These are phyloP conservation scores for Scaptomyza graminum DNA, from an alignment of 1,140 invertebrate species.

Conservation along the genomic window DNA sequence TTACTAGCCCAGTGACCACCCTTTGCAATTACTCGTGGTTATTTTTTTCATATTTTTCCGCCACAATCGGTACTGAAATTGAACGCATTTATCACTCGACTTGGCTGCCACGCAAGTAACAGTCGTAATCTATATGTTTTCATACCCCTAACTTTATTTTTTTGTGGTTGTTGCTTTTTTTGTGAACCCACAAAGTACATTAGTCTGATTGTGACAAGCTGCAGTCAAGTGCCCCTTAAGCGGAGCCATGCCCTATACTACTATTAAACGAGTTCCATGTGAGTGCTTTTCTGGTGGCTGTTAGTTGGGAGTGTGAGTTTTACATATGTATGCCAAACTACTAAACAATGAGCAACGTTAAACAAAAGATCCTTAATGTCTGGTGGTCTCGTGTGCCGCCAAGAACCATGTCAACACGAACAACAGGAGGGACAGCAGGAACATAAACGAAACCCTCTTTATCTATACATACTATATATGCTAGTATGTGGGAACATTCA, in stretches of 20 bases:
- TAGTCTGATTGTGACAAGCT: conserved; percentile 69
- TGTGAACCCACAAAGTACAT: conserved; percentile 55
- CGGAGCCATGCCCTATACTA: conserved; percentile 29
- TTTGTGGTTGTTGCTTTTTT: not conserved
- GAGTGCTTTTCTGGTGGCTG: not conserved
- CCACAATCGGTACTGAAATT: conserved; percentile 40
- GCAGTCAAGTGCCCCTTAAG: conserved; percentile 60
- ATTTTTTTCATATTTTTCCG: not conserved
- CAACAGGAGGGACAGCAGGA: conserved; percentile 7
- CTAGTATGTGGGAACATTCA: not conserved
- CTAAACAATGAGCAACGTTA: conserved; percentile 59
- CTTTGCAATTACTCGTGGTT: conserved; percentile 3
- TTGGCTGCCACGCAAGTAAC: not conserved
- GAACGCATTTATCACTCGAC: conserved; percentile 47
- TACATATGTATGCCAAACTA: conserved; percentile 65
- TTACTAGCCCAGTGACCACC: not conserved
- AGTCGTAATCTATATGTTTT: conserved; percentile 32
- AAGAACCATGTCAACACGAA: conserved; percentile 28
- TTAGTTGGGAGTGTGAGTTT: conserved; percentile 14
- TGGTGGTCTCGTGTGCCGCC: conserved; percentile 43
- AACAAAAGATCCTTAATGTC: conserved; percentile 60
- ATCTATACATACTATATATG: not conserved
- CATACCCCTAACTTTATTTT: not conserved
- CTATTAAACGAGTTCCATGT: conserved; percentile 6
- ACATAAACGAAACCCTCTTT: not conserved